Evolutionary conservation across 2,113 vertebrate genomes (phyloP).

Genomic region (Amblyornis subalaris): DNA sequence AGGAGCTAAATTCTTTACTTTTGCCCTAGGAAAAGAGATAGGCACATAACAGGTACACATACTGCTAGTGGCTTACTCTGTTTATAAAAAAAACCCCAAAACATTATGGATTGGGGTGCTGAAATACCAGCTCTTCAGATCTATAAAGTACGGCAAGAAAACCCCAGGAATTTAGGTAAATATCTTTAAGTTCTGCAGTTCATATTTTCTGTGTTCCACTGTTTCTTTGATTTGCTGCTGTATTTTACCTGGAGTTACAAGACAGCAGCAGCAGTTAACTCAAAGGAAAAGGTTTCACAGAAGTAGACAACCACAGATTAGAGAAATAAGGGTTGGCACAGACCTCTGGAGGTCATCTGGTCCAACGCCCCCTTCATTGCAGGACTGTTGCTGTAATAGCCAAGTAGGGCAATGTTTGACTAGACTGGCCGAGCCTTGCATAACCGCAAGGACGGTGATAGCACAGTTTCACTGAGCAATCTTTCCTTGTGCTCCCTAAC

Average conservation of each 20-base stretch:
- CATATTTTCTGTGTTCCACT: background rate
- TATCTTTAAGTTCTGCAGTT: background rate
- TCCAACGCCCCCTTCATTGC: background rate
- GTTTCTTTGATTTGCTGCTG: background rate
- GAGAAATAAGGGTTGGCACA: background rate
- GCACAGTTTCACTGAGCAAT: background rate
- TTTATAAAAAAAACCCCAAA: background rate
- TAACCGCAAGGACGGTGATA: accelerated
- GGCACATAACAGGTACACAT: background rate
- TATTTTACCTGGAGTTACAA: background rate
- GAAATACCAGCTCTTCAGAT: background rate
- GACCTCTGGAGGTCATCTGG: background rate
- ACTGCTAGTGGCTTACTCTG: background rate
- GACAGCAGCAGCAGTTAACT: background rate
- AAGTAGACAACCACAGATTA: background rate
- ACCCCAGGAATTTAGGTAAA: background rate
- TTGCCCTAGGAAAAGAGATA: background rate
- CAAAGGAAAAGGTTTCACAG: background rate
- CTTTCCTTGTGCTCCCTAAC: background rate
- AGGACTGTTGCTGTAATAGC: background rate
- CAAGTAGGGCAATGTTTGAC: background rate
- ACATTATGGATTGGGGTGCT: background rate
- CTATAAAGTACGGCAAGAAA: background rate
- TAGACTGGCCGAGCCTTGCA: background rate
- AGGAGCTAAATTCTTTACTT: background rate